Evolutionary conservation across 2,797 vertebrate genomes (phyloP).

Genomic region (Clamator glandarius): DNA sequence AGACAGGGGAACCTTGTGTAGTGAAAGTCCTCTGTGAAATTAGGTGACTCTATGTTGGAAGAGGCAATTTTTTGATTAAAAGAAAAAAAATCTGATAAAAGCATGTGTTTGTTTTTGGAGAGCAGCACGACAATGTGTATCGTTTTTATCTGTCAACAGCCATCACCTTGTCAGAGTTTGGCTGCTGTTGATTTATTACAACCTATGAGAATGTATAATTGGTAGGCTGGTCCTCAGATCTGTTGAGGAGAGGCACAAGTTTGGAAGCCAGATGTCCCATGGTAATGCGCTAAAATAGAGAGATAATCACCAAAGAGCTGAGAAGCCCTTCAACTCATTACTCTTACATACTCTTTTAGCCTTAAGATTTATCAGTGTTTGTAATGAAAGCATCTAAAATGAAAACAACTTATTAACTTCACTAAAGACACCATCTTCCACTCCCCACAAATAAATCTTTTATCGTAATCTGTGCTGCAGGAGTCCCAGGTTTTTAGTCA

Average conservation of each 20-base stretch:
- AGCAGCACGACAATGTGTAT: slow-evolving; percentile 56
- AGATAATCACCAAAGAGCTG: slow-evolving; percentile 71
- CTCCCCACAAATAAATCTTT: slow-evolving; percentile 51
- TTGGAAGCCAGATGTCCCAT: slow-evolving; percentile 69
- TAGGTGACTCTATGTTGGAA: slow-evolving; percentile 62
- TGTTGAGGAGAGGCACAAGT: slow-evolving; percentile 42
- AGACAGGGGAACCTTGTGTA: slow-evolving; percentile 7
- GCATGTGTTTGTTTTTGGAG: slow-evolving; percentile 73
- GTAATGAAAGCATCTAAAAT: slow-evolving; percentile 66
- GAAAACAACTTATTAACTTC: slow-evolving; percentile 48
- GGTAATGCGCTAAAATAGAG: slow-evolving; percentile 32
- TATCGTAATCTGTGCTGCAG: slow-evolving; percentile 37
- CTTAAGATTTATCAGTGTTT: slow-evolving; percentile 70
- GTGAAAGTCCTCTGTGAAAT: slow-evolving; percentile 67
- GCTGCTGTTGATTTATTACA: slow-evolving; percentile 78
- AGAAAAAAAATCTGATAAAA: slow-evolving; percentile 73
- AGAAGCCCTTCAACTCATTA: slow-evolving; percentile 60
- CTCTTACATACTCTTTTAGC: slow-evolving; percentile 56
- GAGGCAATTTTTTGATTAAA: slow-evolving; percentile 78
- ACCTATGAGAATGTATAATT: slow-evolving; percentile 73
- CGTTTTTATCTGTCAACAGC: slow-evolving; percentile 76
- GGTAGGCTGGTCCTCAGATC: slow-evolving; percentile 70
- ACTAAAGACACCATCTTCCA: slow-evolving; percentile 44
- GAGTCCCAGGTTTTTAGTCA: slow-evolving; percentile 30
- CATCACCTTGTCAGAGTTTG: slow-evolving; percentile 76